Percentiles rank a stretch among this genome's conserved stretches.
phyloP scores from a whole-genome alignment of 2,888 invertebrate species.

The Drosophila anceps region DNA sequence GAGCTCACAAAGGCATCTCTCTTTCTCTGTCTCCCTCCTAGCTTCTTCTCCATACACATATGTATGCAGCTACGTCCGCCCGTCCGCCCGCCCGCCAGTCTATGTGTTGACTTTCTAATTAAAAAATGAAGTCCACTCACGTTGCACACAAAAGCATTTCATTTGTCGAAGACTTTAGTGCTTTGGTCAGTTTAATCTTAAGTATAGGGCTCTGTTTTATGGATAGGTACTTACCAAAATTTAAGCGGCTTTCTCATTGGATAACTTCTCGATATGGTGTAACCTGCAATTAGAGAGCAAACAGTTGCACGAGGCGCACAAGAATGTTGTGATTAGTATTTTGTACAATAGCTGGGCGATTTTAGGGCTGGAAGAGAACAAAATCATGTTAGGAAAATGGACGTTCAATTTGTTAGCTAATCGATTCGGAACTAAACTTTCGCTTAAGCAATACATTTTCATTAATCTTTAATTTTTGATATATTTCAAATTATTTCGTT shows the following conservation, averaged over 20 bases:
- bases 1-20: slow-evolving; percentile 55
- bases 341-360: slow-evolving; percentile 44
- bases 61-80: slow-evolving; percentile 3
- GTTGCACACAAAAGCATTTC: slow-evolving; percentile 56
- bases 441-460: neutral
- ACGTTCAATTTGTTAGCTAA: slow-evolving; percentile 4
- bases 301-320: slow-evolving; percentile 77
- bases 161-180: slow-evolving; percentile 37
- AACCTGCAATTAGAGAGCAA: slow-evolving; percentile 82
- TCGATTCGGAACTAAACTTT: slow-evolving; percentile 6
- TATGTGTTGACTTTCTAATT: slow-evolving; percentile 72
- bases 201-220: slow-evolving; percentile 7
- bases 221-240: slow-evolving; percentile 81
- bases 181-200: slow-evolving; percentile 38
- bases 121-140: slow-evolving; percentile 70
- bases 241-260: slow-evolving; percentile 85
- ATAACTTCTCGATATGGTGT: slow-evolving; percentile 85
- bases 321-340: slow-evolving; percentile 79
- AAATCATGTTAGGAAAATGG: slow-evolving; percentile 3
- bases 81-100: neutral
- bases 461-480: neutral
- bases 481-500: slow-evolving; percentile 32
- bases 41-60: neutral
- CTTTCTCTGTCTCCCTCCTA: slow-evolving; percentile 6
- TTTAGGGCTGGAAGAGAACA: slow-evolving; percentile 53